Conservation (phyloP, 2,797 vertebrate species). For the Rhinoraja longicauda region DNA sequence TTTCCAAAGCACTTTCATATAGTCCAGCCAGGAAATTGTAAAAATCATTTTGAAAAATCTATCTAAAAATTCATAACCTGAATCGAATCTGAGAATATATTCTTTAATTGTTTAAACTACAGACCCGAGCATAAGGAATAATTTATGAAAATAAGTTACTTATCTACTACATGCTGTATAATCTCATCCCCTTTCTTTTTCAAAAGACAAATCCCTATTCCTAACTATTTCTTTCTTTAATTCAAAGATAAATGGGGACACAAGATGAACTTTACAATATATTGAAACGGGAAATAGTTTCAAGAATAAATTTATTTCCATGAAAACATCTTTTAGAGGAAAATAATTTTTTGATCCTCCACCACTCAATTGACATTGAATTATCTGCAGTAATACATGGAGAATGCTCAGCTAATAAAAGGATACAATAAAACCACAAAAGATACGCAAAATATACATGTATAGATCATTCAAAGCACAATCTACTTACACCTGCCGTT, state of each 20-base stretch:
- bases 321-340: neutral
- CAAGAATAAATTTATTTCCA: neutral
- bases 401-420: neutral
- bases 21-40: no score
- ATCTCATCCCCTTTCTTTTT: neutral
- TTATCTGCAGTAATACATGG: neutral
- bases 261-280: neutral
- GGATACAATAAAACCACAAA: neutral
- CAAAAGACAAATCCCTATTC: neutral
- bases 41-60: no score
- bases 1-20: no score
- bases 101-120: neutral
- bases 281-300: neutral
- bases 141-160: neutral
- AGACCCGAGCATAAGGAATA: neutral
- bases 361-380: neutral
- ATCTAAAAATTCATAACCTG: neutral
- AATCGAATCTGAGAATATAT: neutral
- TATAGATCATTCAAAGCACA: neutral
- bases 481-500: constrained; percentile 56
- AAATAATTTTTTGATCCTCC: neutral
- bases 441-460: neutral
- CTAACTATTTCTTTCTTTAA: neutral
- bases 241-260: neutral
- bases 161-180: neutral